Evolutionary conservation across 1,140 invertebrate species (phyloP), one percentile per base, ranked within the genome.

Genomic region (Papilio helenus): DNA sequence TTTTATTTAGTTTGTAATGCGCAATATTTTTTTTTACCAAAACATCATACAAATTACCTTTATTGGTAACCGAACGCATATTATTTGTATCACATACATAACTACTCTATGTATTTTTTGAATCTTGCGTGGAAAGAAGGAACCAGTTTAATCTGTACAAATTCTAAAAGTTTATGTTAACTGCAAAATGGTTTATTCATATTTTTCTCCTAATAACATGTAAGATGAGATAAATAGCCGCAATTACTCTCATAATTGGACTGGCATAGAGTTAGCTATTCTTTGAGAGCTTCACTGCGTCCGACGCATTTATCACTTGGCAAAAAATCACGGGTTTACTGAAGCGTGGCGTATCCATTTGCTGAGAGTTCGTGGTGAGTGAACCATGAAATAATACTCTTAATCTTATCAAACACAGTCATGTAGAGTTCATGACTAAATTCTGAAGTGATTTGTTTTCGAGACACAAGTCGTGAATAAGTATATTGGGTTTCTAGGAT

Each of bases 321-420:
- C 23, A 68, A 68, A 68, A 68, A 68, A 68, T 68, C 61, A 68
- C 61, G 23, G 61, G 26, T 68, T 68, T 68, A 29, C 61, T 68
- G 61, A 68, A 16, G 26, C 61, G 61, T 29, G 4, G 14, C 23
- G 61, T 68, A 68, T 68, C 61, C 26, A 68, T 68, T 68, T 68
- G 14, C 26, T 29, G 4, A 29, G 61, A 68, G 61, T 68, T 68
- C 61, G 61, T 68, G 61, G 10, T 34, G 61, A 68, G 61, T 68
- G 61, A 68, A 68, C 61, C 61, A 68, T 68, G 61, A 68, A 68
- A 68, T 68, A 68, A 68, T 29, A 68, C 61, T 29, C 61, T 68
- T 68, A 68, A 68, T 68, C 61, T 68, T 68, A 34, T 68, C 61
- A 68, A 68, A 29, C 20, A 26, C 61, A 68, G 61, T 68, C 61